Evolutionary conservation across 2,888 invertebrate species (phyloP).

Genomic region (Dorcus parallelipipedus): DNA sequence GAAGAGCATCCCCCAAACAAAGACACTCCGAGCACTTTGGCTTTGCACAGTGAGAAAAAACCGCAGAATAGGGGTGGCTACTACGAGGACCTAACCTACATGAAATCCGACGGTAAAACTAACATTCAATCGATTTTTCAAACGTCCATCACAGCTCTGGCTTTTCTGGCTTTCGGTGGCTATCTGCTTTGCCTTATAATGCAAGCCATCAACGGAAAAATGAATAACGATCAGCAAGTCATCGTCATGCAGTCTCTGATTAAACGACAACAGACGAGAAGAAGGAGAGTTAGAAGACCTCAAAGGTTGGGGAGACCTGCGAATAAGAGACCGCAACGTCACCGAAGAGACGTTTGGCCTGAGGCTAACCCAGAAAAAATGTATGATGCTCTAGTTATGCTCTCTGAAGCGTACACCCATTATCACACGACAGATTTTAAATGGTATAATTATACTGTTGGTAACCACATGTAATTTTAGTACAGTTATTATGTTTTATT

Average conservation of each 20-base stretch:
- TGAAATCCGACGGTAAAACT: constrained; percentile 50
- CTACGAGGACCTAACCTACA: constrained; percentile 31
- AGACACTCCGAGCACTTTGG: constrained; percentile 34
- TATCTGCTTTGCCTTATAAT: constrained; percentile 76
- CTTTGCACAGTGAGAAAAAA: constrained; percentile 34
- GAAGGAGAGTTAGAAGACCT: constrained; percentile 22
- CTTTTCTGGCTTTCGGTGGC: constrained; percentile 82
- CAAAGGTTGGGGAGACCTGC: constrained; percentile 25
- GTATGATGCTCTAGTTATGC: constrained; percentile 52
- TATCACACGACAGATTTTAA: constrained; percentile 43
- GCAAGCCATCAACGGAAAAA: constrained; percentile 68
- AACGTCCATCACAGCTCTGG: constrained; percentile 71
- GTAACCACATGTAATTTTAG: too few species aligned
- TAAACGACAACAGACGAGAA: constrained; percentile 19
- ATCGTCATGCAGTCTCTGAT: constrained; percentile 25
- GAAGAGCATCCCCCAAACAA: neutral
- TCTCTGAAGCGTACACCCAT: constrained; percentile 59
- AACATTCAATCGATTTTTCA: constrained; percentile 69
- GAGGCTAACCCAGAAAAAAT: constrained; percentile 49
- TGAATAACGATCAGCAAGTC: constrained; percentile 30
- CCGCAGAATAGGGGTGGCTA: constrained; percentile 34
- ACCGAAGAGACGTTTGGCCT: constrained; percentile 31
- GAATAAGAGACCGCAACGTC: constrained; percentile 20
- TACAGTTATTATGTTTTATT: too few species aligned
- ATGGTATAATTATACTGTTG: constrained; percentile 30